phyloP scores from a whole-genome alignment of 2,888 invertebrate species.

The Lepidocyrtoides sp. region DNA sequence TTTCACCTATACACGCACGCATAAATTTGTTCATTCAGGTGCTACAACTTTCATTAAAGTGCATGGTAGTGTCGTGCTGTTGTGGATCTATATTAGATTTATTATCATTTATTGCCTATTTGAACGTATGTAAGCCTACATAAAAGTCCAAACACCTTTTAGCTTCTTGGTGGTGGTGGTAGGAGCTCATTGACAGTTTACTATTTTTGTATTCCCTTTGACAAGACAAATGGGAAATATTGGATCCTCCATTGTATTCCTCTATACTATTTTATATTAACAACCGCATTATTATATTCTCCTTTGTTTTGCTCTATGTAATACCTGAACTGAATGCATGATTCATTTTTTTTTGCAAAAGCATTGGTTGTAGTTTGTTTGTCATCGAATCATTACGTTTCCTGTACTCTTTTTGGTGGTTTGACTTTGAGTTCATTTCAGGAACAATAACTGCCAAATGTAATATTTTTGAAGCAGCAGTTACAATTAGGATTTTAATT shows the following conservation, averaged over 20 bases:
- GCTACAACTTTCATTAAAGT: background rate
- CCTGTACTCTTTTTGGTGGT: background rate
- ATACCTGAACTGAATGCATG: too few species aligned
- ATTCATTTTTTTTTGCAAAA: too few species aligned
- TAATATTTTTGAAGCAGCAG: background rate
- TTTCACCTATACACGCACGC: too few species aligned
- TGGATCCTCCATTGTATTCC: too few species aligned
- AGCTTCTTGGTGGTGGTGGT: background rate
- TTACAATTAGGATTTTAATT: background rate
- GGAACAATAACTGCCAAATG: background rate
- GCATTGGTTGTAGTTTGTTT: too few species aligned
- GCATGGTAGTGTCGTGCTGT: background rate
- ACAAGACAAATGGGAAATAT: too few species aligned
- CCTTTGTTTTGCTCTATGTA: too few species aligned
- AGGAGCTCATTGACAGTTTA: background rate
- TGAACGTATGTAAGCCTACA: background rate
- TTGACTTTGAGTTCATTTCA: background rate
- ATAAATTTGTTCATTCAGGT: too few species aligned
- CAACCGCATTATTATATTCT: too few species aligned
- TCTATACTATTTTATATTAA: too few species aligned
- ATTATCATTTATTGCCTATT: slow-evolving; percentile 11
- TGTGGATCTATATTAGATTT: too few species aligned
- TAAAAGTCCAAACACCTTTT: background rate
- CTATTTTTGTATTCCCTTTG: background rate
- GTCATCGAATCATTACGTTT: background rate